Evolutionary conservation across 2,797 vertebrate species (phyloP).

Genomic region (Hemitrygon akajei): DNA sequence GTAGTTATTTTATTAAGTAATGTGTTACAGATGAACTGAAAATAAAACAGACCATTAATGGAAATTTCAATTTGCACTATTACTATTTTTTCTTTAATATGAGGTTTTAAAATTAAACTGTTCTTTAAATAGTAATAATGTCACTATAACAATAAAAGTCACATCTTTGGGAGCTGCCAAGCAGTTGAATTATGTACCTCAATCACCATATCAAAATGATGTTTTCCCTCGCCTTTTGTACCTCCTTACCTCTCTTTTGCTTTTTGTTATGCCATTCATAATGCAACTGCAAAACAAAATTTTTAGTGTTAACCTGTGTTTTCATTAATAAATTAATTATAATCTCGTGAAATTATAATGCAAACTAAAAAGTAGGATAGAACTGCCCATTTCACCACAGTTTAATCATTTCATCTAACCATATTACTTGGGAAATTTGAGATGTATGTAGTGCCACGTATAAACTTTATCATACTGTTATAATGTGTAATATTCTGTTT

Average conservation of each 20-base stretch:
- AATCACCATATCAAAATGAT: background rate
- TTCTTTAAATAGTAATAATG: constrained; percentile 20
- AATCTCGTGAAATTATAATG: background rate
- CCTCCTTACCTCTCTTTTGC: background rate
- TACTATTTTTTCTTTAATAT: background rate
- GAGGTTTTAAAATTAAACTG: background rate
- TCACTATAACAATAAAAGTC: background rate
- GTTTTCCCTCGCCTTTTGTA: background rate
- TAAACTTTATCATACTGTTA: background rate
- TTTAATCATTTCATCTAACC: background rate
- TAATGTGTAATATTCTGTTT: constrained; percentile 14
- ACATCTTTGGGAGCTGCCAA: background rate
- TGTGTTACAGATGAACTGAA: background rate
- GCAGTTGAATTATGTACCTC: background rate
- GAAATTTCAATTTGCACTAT: background rate
- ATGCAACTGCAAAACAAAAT: background rate
- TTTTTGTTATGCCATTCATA: background rate
- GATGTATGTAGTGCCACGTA: background rate
- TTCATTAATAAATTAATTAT: background rate
- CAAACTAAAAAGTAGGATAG: background rate
- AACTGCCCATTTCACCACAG: background rate
- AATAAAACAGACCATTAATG: background rate
- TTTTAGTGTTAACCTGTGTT: background rate
- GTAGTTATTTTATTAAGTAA: background rate
- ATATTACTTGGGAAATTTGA: background rate